These are phyloP conservation scores for Macquaria ambigua DNA, from an alignment of 2,113 vertebrate species.

Conservation along the genomic window DNA sequence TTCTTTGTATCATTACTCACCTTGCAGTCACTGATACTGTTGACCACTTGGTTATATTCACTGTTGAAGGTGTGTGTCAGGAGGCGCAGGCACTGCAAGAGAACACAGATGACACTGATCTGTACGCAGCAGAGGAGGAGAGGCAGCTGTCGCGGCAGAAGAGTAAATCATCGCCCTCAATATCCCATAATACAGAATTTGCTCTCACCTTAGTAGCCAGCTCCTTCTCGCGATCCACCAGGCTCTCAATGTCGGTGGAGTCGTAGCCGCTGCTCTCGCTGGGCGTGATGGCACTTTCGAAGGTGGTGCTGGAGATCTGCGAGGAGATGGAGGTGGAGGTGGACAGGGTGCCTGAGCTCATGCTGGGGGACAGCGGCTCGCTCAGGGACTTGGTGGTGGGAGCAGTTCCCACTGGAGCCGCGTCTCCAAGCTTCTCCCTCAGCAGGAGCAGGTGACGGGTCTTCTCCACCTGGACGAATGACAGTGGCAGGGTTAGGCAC, in stretches of 20 bases:
- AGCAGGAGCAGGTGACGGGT: constrained; percentile 95
- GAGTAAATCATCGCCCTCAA: background rate
- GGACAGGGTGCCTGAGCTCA: constrained; percentile 95
- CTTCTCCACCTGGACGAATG: constrained; percentile 91
- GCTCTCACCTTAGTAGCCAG: constrained; percentile 93
- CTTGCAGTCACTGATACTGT: constrained; percentile 98
- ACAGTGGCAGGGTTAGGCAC: background rate
- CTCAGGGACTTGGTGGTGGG: constrained; percentile 89
- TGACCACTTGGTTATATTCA: constrained; percentile 93
- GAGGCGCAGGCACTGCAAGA: constrained; percentile 93
- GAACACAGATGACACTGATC: constrained; percentile 22
- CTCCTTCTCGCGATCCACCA: constrained; percentile 97
- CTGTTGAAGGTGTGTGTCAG: constrained; percentile 97
- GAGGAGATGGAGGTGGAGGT: constrained; percentile 99
- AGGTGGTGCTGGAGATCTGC: constrained; percentile 96
- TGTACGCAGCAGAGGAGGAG: background rate
- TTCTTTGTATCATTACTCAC: constrained; percentile 76
- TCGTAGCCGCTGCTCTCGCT: constrained; percentile 99
- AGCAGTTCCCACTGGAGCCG: constrained; percentile 79
- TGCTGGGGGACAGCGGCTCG: constrained; percentile 91
- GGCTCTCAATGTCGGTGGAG: constrained; percentile 95
- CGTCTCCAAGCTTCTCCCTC: constrained; percentile 92
- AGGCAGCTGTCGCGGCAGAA: background rate
- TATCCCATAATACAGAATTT: background rate
- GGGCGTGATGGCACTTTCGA: constrained; percentile 95